Evolutionary conservation across 2,113 vertebrate genomes (phyloP), one percentile per base, ranked within the genome.

Genomic region (Nycticebus coucang): DNA sequence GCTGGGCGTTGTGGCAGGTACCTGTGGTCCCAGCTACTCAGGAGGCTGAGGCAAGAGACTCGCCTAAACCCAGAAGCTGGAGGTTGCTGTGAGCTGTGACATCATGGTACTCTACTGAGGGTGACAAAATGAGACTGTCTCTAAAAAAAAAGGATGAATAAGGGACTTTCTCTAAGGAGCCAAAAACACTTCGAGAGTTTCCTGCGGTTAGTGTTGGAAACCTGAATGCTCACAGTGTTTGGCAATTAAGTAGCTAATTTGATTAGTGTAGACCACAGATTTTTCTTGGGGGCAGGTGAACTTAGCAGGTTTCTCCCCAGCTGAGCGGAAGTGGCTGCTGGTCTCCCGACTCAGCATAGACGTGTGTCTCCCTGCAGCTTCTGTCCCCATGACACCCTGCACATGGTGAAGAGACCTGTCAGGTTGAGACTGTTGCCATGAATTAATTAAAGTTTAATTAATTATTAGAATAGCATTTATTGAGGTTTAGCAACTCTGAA

Each of bases 401-500:
- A 41, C 91, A 10, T 13, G 28, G 41, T 33, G 55, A 96, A 86
- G 91, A 97, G 96, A 66, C 85, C 22, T 37, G 14, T 60, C 89
- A 88, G 95, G 95, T 92, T 95, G 96, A 97, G 69, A 90, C 94
- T 59, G 89, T 96, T 97, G 91, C 80, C 93, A 64, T 92, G 96
- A 91, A 97, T 97, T 98, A 97, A 98, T 98, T 98, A 97, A 93
- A 92, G 37, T 82, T 75, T 94, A 95, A 96, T 98, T 98, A 97
- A 98, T 98, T 98, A 98, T 98, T 98, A 97, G 98, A 97, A 95
- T 93, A 2, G 37, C 95, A 97, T 97, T 98, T 98, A 97, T 95
- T 97, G 96, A 97, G 95, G 93, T 96, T 97, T 97, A 97, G 96
- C 97, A 97, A 95, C 94, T 98, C 95, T 7, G 41, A 95, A 97